Base-by-base conservation (phyloP, 2,888 invertebrate genomes). In the Thymelicus lineola region DNA sequence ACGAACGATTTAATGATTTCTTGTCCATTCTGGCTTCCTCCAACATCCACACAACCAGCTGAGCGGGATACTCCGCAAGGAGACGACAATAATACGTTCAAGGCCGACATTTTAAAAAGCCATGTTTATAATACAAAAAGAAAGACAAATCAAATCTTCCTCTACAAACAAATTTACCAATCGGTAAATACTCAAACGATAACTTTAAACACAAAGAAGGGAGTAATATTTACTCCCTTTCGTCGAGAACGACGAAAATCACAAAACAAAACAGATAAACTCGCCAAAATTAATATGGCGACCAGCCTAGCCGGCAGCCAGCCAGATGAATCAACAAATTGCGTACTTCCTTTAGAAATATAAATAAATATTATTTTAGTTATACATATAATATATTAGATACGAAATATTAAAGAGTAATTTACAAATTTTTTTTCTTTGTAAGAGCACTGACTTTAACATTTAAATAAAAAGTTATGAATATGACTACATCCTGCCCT, bases 91-190 rank as follows among this genome's bases (percentile, higher is more conserved):
- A 90, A 89, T 94, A 94, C 93, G 93, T 95, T 95, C 95, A 95
- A 91, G 91, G 94, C 94, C 95, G 95, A 96, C 97, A 97, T 97
- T 95, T 96, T 96, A 96, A 95, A 95, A 96, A 95, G 96, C 96
- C 96, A 96, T 96, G 96, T 96, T 96, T 95, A 93, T 94, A 88
- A 89, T 89, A 86, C 88, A 89, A 90, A 90, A 88, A 93, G 90
- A 94, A 94, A 90, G 91, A 94, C 91, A 94, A 94, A 94, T 87
- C 84, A 79, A 79, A 80, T 79, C 81, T 79, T 84, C 76, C 79
- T 82, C 76, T 81, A 80, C 77, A 80, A 83, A 83, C 80, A 57
- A 77, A 80, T 87, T 86, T 89, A 88, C 86, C 86, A 80, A 79
- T 74, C 77, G 85, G 86, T 87, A 86, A 86, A 85, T 84, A 83